A percentile compares a stretch with the other conserved stretches of the same genome.
Evolutionary conservation across 2,888 invertebrate genomes (phyloP).

Genomic region (Clistopyga incitator): DNA sequence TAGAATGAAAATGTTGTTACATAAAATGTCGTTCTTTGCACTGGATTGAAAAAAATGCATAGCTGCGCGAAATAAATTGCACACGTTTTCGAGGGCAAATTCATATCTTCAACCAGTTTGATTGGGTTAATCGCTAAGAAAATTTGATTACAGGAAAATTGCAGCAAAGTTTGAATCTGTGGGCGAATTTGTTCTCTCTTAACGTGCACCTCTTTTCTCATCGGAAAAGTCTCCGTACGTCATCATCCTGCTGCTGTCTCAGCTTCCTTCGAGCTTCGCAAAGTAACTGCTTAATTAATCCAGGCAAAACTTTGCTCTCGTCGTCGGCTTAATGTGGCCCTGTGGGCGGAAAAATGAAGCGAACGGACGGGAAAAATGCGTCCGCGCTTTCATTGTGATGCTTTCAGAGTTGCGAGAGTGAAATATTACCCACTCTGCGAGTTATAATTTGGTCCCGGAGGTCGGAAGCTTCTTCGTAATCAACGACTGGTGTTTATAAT

Average conservation of each 20-base stretch:
- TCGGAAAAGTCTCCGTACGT: not conserved
- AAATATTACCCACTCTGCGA: not conserved
- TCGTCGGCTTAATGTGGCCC: constrained; percentile 29
- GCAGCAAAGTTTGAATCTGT: no score
- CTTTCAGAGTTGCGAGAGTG: constrained; percentile 3
- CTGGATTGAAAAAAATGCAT: no score
- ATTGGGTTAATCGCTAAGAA: no score
- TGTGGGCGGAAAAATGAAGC: constrained; percentile 17
- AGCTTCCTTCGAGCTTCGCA: constrained; percentile 14
- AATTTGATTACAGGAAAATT: no score
- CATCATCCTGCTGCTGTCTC: not conserved
- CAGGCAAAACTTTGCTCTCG: constrained; percentile 44
- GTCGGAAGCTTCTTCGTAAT: constrained; percentile 1
- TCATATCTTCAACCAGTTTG: no score
- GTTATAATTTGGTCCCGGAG: constrained; percentile 10
- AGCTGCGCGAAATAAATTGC: no score
- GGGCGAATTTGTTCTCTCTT: no score
- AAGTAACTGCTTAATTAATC: constrained; percentile 53
- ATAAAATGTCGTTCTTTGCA: no score
- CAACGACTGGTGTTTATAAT: constrained; percentile 19
- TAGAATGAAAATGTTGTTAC: no score
- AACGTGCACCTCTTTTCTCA: not conserved
- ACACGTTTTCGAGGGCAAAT: no score
- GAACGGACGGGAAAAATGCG: not conserved
- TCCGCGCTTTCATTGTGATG: constrained; percentile 32